phyloP scores from a whole-genome alignment of 2,797 vertebrate genomes.

The Anguilla anguilla region DNA sequence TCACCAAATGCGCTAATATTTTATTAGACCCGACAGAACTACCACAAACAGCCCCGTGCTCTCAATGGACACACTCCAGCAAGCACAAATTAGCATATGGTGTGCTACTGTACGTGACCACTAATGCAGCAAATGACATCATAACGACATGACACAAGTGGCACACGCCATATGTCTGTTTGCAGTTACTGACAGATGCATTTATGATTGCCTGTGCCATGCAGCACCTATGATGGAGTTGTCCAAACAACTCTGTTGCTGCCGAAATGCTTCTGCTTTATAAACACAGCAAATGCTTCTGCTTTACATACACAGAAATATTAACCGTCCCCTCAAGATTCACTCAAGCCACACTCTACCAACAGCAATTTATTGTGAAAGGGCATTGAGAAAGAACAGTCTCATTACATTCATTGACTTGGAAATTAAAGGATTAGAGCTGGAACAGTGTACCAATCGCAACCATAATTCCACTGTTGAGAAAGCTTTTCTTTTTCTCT shows the following conservation, averaged over 20 bases:
- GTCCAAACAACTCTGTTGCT: neutral
- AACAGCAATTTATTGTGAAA: neutral
- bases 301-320: neutral
- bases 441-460: neutral
- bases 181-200: neutral
- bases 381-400: neutral
- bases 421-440: constrained; percentile 18
- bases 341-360: neutral
- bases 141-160: neutral
- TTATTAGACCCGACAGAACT: constrained; percentile 49
- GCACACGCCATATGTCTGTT: neutral
- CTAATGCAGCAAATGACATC: neutral
- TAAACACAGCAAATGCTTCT: neutral
- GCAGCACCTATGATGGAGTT: neutral
- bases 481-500: neutral
- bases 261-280: neutral
- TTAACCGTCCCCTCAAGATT: neutral
- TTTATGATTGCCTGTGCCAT: neutral
- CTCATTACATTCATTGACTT: constrained; percentile 12
- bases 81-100: neutral
- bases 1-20: constrained; percentile 64
- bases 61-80: neutral
- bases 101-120: neutral
- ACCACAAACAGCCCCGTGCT: neutral
- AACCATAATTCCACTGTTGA: neutral